phyloP scores from a whole-genome alignment of 2,888 invertebrate genomes.

The Drosophila neotestacea region DNA sequence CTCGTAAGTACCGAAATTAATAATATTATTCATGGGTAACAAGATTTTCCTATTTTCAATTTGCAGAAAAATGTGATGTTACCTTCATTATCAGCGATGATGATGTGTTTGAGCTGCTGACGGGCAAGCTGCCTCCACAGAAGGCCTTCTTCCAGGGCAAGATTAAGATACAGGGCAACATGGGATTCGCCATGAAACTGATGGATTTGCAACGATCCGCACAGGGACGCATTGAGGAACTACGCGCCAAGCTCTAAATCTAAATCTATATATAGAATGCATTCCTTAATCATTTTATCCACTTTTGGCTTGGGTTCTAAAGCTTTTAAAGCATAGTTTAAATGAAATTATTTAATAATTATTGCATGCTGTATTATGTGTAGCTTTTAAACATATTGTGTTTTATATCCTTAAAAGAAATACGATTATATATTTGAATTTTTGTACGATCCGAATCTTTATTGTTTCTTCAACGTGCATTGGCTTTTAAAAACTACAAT shows the following conservation, averaged over 20 bases:
- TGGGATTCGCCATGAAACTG: constrained; percentile 98
- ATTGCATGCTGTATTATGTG: constrained; percentile 31
- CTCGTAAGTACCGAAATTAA: constrained; percentile 65
- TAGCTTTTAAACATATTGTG: constrained; percentile 31
- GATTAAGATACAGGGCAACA: constrained; percentile 97
- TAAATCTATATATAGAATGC: constrained; percentile 85
- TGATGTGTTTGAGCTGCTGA: constrained; percentile 94
- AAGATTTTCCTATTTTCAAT: not conserved
- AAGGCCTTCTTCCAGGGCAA: constrained; percentile 99
- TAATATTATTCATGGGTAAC: not conserved
- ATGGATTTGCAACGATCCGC: constrained; percentile 92
- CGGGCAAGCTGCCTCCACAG: constrained; percentile 96
- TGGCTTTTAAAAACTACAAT: constrained; percentile 67
- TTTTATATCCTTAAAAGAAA: constrained; percentile 10
- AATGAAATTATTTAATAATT: constrained; percentile 12
- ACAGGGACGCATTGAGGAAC: constrained; percentile 89
- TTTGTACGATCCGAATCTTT: constrained; percentile 78
- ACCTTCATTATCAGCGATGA: constrained; percentile 95
- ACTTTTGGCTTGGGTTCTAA: constrained; percentile 23
- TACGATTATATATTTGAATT: constrained; percentile 26
- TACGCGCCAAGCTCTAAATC: constrained; percentile 91
- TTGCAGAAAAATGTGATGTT: constrained; percentile 93
- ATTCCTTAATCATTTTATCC: constrained; percentile 21
- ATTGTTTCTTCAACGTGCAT: constrained; percentile 80
- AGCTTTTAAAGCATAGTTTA: constrained; percentile 13